Conservation (phyloP, 1,140 invertebrate species). For the Euura saliciscinereae region DNA sequence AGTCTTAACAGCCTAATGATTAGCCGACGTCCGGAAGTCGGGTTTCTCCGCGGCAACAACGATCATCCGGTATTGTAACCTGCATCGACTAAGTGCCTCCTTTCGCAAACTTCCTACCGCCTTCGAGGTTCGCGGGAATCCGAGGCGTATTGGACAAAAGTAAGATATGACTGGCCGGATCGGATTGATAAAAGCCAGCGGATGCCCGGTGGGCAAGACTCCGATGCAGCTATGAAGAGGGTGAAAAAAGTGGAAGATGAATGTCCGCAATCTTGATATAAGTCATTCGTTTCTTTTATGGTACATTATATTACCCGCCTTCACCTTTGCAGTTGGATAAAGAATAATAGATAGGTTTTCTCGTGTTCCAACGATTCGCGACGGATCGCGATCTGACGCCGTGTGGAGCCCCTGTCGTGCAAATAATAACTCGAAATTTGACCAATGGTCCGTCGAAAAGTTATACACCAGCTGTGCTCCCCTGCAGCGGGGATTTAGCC, state of each 20-base stretch:
- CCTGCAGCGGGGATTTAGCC: too few relatives aligned
- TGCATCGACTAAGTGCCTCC: neutral
- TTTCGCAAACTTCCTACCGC: neutral
- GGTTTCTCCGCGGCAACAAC: neutral
- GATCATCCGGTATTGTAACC: neutral
- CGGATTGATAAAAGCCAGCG: neutral
- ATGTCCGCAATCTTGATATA: neutral
- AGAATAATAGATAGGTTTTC: neutral
- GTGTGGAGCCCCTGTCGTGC: neutral
- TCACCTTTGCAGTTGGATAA: neutral
- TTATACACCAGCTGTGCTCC: too few relatives aligned
- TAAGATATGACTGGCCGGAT: neutral
- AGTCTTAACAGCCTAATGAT: too few relatives aligned
- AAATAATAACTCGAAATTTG: conserved; percentile 29
- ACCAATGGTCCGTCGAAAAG: conserved; percentile 6
- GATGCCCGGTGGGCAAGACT: neutral
- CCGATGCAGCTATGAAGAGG: neutral
- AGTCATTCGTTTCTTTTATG: neutral
- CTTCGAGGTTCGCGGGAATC: neutral
- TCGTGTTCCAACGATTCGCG: neutral
- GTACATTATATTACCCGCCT: too few relatives aligned
- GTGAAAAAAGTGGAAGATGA: neutral
- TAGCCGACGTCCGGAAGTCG: too few relatives aligned
- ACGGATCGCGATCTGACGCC: neutral
- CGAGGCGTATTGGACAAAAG: neutral